Evolutionary conservation across 2,113 vertebrate species (phyloP).

Genomic region (Suricata suricatta): DNA sequence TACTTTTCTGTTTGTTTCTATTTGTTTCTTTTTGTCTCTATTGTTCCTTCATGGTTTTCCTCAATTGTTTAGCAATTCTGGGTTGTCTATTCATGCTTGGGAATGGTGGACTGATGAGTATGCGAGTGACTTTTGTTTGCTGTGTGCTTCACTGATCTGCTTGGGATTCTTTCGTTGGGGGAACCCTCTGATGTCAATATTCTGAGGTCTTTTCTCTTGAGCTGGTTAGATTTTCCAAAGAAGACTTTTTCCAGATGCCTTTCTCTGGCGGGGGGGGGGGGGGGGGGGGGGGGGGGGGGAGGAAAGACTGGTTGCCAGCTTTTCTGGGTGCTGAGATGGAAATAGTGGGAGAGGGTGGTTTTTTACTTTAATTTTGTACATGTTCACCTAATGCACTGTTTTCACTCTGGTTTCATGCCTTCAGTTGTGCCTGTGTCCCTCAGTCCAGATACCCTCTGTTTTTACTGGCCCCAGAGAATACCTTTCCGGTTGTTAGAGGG

Average conservation of each 20-base stretch:
- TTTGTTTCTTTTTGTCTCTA: constrained; percentile 9
- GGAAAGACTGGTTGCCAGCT: background rate
- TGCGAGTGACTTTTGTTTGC: background rate
- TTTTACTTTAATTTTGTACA: background rate
- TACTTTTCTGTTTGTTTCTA: background rate
- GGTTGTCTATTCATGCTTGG: background rate
- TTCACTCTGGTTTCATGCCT: background rate
- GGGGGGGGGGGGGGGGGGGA: no score
- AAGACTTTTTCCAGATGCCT: background rate
- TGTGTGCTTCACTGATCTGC: background rate
- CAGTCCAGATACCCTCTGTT: background rate
- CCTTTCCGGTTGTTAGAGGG: background rate
- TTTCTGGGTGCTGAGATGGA: background rate
- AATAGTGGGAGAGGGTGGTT: background rate
- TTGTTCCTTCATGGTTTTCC: background rate
- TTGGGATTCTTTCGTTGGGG: background rate
- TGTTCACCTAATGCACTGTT: background rate
- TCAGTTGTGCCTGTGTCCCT: background rate
- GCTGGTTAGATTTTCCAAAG: background rate
- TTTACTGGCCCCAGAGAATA: background rate
- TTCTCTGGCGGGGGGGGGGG: no score
- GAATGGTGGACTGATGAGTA: background rate
- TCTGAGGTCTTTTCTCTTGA: constrained; percentile 19
- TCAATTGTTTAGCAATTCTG: background rate
- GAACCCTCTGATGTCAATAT: background rate